Base-by-base conservation (phyloP, 2,113 vertebrate genomes). In the Calypte anna region DNA sequence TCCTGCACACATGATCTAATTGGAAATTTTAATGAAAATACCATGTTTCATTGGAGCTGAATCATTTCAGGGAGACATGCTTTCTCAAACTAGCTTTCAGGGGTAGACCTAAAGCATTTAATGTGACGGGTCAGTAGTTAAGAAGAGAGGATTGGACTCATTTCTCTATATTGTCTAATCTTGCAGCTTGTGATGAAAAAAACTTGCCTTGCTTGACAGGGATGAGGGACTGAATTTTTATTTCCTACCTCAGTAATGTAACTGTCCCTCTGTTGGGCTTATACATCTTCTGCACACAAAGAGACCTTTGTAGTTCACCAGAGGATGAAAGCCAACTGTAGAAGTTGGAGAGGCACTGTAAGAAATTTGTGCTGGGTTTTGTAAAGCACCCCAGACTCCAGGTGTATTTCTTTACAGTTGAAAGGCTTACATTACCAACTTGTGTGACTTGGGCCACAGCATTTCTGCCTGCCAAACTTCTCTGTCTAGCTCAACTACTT, bases 351-450 rank as follows among this genome's bases (percentile, higher is more conserved):
- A 64, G 57, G 44, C 1, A 1, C 62, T 24, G 9, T 14, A 50
- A 61, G 58, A 50, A 74, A 36, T 18, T n/a, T 68, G 1, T 1
- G 0, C 0, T 22, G 73, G 19, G 59, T 12, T 69, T 46, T 54
- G n/a, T 12, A 55, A 51, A 73, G 92, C 54, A 20, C 7, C 54
- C 59, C 4, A 2, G 33, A 10, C 31, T 27, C 25, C 81, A 54
- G 80, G 61, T 40, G 48, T 43, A 44, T 23, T 55, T 46, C 43
- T 30, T 51, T 55, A 7, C 22, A 88, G 36, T 20, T 1, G 0
- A 30, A 58, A 86, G 30, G 58, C 14, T 22, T 12, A 16, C 20
- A 1, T 44, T 43, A n/a, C 68, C 19, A 0, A n/a, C 72, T 28
- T 0, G 0, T 4, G 33, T 77, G 59, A 64, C 75, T 2, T 69